Base-by-base conservation (phyloP, 2,888 invertebrate species). In the Iselma pallidipennis region DNA sequence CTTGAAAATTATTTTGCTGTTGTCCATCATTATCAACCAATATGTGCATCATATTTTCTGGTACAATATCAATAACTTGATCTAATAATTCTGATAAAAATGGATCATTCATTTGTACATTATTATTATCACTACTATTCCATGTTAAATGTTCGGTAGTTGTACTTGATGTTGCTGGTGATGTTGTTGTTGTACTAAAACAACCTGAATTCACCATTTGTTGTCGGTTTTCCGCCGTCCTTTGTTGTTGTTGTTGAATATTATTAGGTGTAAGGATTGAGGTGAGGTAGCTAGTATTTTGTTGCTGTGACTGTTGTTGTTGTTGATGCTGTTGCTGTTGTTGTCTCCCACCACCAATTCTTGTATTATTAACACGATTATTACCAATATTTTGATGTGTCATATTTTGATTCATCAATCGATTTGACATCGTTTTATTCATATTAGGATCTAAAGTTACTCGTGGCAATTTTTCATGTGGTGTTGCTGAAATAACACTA, bases 51-150 rank as follows among this genome's bases (percentile, higher is more conserved):
- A 80, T 73, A 63, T 79, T 78, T 48, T 72, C 75, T 12, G 73
- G 73, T 31, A 72, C 73, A 59, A 76, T 71, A 66, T 77, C 77
- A 53, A 76, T 76, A 65, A 77, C 70, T 74, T 79, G 66, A 82
- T 96, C 94, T 70, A 96, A 82, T 71, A 96, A 89, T 74, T 92
- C 91, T 2, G 94, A 93, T 55, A 96, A 84, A 64, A 91, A 85
- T 54, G 89, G 88, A 82, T 93, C 92, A 57, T 85, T 85, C 26
- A 64, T 61, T 74, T 80, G 82, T 72, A 75, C 82, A 72, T 78
- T 69, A 60, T 72, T 75, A 66, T 74, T 74, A 23, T 75, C 74
- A 53, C 7, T 21, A 45, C 4, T 21, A 45, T 66, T 84, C 84
- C 86, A 81, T 45, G 75, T 64, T 49, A 65, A 70, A 54, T 74